Evolutionary conservation across 2,113 vertebrate species (phyloP).

Genomic region (Platanista minor): DNA sequence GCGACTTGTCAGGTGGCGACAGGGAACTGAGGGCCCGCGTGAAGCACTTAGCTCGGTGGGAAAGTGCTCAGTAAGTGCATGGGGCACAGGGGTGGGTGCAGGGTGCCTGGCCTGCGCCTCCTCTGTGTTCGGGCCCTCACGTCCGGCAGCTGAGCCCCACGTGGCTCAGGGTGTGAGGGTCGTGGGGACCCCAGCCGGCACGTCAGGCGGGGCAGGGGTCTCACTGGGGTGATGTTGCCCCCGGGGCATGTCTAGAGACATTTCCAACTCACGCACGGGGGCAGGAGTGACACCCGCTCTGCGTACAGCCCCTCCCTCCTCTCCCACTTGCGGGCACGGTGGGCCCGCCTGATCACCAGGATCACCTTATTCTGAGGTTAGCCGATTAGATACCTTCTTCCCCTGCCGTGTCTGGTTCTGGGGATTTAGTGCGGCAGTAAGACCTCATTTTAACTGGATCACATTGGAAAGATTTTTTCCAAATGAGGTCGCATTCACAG

Average conservation of each 20-base stretch:
- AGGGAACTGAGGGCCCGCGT: rapidly evolving
- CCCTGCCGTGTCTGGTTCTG: neutral
- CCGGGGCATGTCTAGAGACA: neutral
- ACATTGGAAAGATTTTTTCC: neutral
- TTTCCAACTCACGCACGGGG: rapidly evolving
- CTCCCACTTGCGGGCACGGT: neutral
- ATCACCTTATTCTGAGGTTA: neutral
- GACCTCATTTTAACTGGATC: neutral
- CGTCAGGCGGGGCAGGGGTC: neutral
- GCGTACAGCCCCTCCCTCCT: neutral
- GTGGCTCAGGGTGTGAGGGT: rapidly evolving
- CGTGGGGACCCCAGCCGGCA: neutral
- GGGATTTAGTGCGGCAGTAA: neutral
- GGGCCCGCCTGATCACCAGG: neutral
- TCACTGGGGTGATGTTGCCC: neutral
- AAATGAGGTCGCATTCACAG: neutral
- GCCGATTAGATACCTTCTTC: neutral
- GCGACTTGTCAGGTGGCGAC: rapidly evolving
- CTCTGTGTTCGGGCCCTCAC: neutral
- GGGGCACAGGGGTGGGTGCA: neutral
- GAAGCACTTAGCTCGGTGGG: rapidly evolving
- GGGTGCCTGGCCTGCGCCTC: neutral
- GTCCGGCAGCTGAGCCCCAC: rapidly evolving
- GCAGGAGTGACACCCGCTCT: rapidly evolving
- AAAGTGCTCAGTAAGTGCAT: neutral